Percentiles rank a stretch among this genome's conserved stretches.
These are phyloP conservation scores for Lonchura striata DNA, from an alignment of 2,113 vertebrate genomes.

Conservation along the genomic window DNA sequence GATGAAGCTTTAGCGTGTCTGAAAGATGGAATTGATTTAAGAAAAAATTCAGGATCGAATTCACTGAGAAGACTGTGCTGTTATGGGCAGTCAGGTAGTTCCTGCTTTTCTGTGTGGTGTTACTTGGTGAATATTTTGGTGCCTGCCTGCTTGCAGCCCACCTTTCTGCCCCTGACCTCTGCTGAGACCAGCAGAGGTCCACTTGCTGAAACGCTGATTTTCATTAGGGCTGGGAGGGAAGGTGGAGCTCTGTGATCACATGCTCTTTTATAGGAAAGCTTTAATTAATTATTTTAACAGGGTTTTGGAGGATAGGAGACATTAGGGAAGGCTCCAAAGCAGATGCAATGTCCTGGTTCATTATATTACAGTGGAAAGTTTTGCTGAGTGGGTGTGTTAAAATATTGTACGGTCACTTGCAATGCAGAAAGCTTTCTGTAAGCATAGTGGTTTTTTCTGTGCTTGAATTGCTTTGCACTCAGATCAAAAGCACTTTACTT, in stretches of 20 bases:
- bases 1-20: not conserved
- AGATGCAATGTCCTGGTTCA: not conserved
- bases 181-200: not conserved
- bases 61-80: rapidly evolving
- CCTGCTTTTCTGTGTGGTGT: not conserved
- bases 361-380: slow-evolving; percentile 5
- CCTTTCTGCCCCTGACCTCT: not conserved
- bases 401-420: not conserved
- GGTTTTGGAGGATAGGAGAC: not conserved
- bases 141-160: not conserved
- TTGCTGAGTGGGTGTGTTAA: not conserved
- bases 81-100: not conserved
- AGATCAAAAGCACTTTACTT: not conserved
- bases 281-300: not conserved
- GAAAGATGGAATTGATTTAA: not conserved
- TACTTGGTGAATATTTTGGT: not conserved
- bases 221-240: not conserved
- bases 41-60: not conserved
- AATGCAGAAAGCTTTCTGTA: not conserved
- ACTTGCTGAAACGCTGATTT: not conserved
- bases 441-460: not conserved
- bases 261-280: not conserved
- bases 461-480: not conserved
- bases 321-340: not conserved
- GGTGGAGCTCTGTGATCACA: not conserved